Evolutionary conservation across 1,140 invertebrate species (phyloP), one percentile per base, ranked within the genome.

Genomic region (Ips nitidus): DNA sequence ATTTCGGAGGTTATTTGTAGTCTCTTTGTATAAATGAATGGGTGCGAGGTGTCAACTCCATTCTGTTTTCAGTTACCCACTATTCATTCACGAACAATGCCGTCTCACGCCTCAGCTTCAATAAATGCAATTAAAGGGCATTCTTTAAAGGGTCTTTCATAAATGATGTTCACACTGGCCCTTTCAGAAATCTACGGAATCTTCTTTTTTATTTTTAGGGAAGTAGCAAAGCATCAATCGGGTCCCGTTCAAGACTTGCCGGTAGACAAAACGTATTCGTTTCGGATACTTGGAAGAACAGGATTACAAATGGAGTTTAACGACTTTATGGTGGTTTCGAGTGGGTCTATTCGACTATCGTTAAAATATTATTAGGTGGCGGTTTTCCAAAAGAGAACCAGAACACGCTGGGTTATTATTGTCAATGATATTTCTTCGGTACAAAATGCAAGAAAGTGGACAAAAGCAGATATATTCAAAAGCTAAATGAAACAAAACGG

Each of bases 91-190:
- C 52, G 41, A 45, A 75, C 73, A 75, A 75, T 75, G 56, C 47
- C 7, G 62, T 66, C 70, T 75, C 74, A 75, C 74, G 74, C 74
- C 74, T 75, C 73, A 66, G 40, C 55, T 63, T 75, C 74, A 75
- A 72, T 75, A 72, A 75, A 75, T 74, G 74, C 74, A 75, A 75
- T 75, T 75, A 75, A 55, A 69, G 69, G 55, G 65, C 71, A 75
- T 75, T 75, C 74, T 73, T 41, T 73, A 64, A 40, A 61, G 47
- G 38, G 8, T 41, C 66, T 62, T 71, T 38, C 39, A 65, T 37
- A 71, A 64, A 45, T 66, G 47, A 59, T 56, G 64, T 53, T 64
- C 62, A 36, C 43, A 45, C 53, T 58, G 45, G n/a, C 50, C 52
- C 56, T 67, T 59, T 66, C 37, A 69, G 42, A 58, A 22, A 55